These are phyloP conservation scores for Corythaeola cristata DNA, from an alignment of 2,113 vertebrate species.

Conservation along the genomic window DNA sequence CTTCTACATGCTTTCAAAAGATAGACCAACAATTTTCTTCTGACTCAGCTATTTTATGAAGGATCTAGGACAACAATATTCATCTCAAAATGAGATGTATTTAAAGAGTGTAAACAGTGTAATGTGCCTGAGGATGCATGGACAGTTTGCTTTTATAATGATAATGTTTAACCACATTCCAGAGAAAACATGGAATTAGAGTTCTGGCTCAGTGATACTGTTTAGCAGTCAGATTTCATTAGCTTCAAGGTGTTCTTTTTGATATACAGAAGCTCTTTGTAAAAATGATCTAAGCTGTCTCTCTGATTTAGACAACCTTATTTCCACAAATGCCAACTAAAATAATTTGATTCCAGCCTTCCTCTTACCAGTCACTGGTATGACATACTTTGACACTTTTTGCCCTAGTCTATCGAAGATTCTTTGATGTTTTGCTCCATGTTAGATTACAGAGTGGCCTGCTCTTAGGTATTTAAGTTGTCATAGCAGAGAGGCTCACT, in stretches of 20 bases:
- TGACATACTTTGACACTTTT: background rate
- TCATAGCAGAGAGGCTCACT: background rate
- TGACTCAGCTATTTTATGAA: slow-evolving; percentile 9
- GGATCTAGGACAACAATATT: slow-evolving; percentile 30
- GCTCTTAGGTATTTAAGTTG: background rate
- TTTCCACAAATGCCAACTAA: background rate
- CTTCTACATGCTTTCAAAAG: background rate
- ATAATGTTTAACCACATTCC: background rate
- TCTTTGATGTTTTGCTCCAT: background rate
- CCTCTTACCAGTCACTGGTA: background rate
- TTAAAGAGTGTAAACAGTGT: background rate
- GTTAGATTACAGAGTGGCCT: background rate
- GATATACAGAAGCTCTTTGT: slow-evolving; percentile 37
- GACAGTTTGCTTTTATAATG: slow-evolving; percentile 43
- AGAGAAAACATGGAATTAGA: slow-evolving; percentile 50
- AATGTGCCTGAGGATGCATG: slow-evolving; percentile 34
- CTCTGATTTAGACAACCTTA: background rate
- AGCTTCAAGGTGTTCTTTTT: slow-evolving; percentile 34
- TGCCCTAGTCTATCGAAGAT: background rate
- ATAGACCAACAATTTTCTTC: background rate
- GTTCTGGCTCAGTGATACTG: slow-evolving; percentile 32
- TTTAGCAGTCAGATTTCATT: slow-evolving; percentile 53
- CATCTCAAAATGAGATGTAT: slow-evolving; percentile 21
- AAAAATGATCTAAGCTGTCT: background rate
- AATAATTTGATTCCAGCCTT: slow-evolving; percentile 14